Conservation (phyloP, 2,113 vertebrate species). For the Bufo bufo region DNA sequence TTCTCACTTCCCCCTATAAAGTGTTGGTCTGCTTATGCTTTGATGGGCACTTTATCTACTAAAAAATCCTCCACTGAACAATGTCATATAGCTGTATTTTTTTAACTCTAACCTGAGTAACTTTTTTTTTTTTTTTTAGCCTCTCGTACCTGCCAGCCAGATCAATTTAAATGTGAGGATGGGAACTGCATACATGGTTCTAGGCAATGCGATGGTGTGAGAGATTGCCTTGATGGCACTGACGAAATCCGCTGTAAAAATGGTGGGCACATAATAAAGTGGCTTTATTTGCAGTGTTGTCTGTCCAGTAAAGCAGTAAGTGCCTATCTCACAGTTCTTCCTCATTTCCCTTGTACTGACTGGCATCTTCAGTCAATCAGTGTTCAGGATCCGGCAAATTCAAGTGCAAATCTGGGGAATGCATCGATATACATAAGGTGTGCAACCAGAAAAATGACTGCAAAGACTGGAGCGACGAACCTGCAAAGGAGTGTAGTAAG, state of each 20-base stretch:
- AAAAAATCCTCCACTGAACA: too few relatives aligned
- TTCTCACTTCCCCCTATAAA: too few relatives aligned
- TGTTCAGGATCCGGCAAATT: conserved; percentile 91
- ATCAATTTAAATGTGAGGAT: conserved; percentile 94
- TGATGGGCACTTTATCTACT: too few relatives aligned
- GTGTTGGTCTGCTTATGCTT: too few relatives aligned
- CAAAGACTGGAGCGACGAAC: conserved; percentile 97
- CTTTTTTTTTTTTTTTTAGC: conserved; percentile 68
- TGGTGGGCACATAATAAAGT: conserved; percentile 68
- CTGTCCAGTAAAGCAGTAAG: conserved; percentile 14
- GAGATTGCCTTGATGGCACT: conserved; percentile 90
- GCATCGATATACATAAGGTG: conserved; percentile 90
- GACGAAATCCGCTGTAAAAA: conserved; percentile 92
- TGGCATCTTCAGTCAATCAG: conserved; percentile 78
- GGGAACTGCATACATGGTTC: conserved; percentile 88
- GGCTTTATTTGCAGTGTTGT: conserved; percentile 41
- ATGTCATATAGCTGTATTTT: too few relatives aligned
- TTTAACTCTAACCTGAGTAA: neutral
- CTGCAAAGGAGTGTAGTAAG: conserved; percentile 94
- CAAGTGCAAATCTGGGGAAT: conserved; percentile 94
- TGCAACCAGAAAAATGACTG: conserved; percentile 94
- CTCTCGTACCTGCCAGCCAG: conserved; percentile 85
- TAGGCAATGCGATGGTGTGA: conserved; percentile 87
- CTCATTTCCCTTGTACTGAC: conserved; percentile 18
- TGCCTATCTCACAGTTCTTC: conserved; percentile 40